Evolutionary conservation across 2,113 vertebrate species (phyloP), one percentile per base, ranked within the genome.

Genomic region (Chaenogobius annularis): DNA sequence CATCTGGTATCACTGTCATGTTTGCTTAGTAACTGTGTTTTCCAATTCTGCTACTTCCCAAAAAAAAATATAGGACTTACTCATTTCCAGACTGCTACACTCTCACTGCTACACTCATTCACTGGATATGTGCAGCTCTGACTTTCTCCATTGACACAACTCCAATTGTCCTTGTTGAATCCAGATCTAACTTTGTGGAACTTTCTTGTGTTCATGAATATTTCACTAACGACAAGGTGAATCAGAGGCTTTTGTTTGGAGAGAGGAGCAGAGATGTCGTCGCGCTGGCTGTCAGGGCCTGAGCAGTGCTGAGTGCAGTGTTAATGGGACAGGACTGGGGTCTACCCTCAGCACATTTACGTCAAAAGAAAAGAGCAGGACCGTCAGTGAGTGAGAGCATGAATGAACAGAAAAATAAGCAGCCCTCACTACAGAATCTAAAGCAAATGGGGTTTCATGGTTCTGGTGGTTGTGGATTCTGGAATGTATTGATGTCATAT

Each of bases 211-310:
- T 44, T 15, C 81, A 92, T 94, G 66, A 94, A 94, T 94, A 90
- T 92, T 93, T 93, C 69, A 93, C 47, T 10, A 56, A 69, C 75
- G 92, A 91, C 92, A 93, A 87, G 81, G 82, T 84, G 86, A 93
- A 92, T 93, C 87, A 91, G 40, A 67, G 78, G 73, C 73, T 79
- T 88, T 88, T 86, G 90, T 91, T 92, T 87, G 78, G 81, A 77
- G 78, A 84, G 85, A 78, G 80, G 83, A 68, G 72, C 67, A 10
- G 19, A 20, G 19, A 78, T 86, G 91, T 91, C 91, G 47, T 90
- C 89, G 90, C 90, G 87, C 78, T 80, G 55, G 69, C 71, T 82
- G 86, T 68, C 62, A 80, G 88, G 78, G 40, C 77, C 81, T 66
- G 80, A 76, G 83, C 89, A 84, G 74, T 55, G 22, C 23, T 12